A percentile compares a stretch with the other conserved stretches of the same genome.
phyloP scores from a whole-genome alignment of 2,888 invertebrate species.

The Leptopilina syphax region DNA sequence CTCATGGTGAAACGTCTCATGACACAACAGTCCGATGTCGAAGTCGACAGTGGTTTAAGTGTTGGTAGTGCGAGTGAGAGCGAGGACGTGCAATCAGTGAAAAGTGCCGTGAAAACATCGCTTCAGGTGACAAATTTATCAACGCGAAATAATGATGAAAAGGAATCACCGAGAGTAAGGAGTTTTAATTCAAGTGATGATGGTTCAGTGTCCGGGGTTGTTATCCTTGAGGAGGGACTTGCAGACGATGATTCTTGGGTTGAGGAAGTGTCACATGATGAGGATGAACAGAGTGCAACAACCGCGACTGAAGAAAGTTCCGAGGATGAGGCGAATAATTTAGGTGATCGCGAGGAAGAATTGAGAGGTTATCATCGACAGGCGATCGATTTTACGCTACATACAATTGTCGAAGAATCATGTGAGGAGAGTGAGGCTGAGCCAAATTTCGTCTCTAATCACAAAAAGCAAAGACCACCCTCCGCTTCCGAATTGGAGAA shows the following conservation, averaged over 20 bases:
- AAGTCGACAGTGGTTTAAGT: conserved; percentile 72
- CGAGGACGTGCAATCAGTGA: conserved; percentile 71
- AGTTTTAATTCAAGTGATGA: conserved; percentile 74
- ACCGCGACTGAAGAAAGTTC: conserved; percentile 84
- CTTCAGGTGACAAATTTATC: conserved; percentile 41
- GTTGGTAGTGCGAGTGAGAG: conserved; percentile 74
- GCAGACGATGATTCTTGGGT: conserved; percentile 96
- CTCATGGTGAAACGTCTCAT: conserved; percentile 69
- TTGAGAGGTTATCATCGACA: conserved; percentile 89
- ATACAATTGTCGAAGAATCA: conserved; percentile 95
- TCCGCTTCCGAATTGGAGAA: conserved; percentile 92
- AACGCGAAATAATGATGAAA: conserved; percentile 51
- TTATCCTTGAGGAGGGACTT: conserved; percentile 89
- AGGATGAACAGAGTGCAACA: conserved; percentile 82
- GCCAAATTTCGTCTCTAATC: conserved; percentile 76
- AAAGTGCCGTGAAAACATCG: conserved; percentile 62
- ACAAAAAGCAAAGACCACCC: conserved; percentile 82
- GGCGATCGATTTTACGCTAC: conserved; percentile 91
- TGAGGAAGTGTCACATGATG: conserved; percentile 90
- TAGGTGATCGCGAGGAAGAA: conserved; percentile 86
- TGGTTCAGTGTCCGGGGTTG: conserved; percentile 84
- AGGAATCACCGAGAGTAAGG: conserved; percentile 51
- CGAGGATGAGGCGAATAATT: conserved; percentile 80
- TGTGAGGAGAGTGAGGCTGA: conserved; percentile 95
- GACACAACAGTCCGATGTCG: conserved; percentile 59